These are phyloP conservation scores for Griposia aprilina DNA, from an alignment of 2,888 invertebrate genomes.

Conservation along the genomic window DNA sequence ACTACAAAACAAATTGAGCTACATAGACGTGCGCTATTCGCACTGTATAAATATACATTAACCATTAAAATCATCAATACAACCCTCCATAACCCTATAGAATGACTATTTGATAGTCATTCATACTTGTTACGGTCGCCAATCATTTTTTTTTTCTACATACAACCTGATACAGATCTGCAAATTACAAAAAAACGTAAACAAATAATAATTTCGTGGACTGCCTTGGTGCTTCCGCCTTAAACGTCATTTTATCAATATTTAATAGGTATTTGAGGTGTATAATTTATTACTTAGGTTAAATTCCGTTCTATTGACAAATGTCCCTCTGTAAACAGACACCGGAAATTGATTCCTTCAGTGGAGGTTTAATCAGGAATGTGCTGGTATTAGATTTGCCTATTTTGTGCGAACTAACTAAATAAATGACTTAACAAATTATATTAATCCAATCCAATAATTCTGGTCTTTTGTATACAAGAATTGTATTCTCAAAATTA, in stretches of 20 bases:
- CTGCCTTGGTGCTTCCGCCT: background rate
- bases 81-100: too few relatives aligned
- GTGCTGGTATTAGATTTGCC: background rate
- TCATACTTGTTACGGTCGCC: too few relatives aligned
- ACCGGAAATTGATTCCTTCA: conserved; percentile 33
- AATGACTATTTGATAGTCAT: too few relatives aligned
- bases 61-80: too few relatives aligned
- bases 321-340: conserved; percentile 6
- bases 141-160: too few relatives aligned
- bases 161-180: too few relatives aligned
- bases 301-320: conserved; percentile 28
- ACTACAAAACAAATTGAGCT: too few relatives aligned
- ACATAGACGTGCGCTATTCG: too few relatives aligned
- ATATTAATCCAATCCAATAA: conserved; percentile 5
- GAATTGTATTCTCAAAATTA: background rate
- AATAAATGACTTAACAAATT: background rate
- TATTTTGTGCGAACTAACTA: background rate
- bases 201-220: too few relatives aligned
- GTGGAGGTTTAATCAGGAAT: conserved; percentile 31
- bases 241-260: background rate
- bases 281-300: background rate
- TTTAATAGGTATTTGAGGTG: background rate
- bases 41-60: too few relatives aligned
- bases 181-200: too few relatives aligned
- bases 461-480: background rate